Evolutionary conservation across 2,113 vertebrate genomes (phyloP).

Genomic region (Calyptomena viridis): DNA sequence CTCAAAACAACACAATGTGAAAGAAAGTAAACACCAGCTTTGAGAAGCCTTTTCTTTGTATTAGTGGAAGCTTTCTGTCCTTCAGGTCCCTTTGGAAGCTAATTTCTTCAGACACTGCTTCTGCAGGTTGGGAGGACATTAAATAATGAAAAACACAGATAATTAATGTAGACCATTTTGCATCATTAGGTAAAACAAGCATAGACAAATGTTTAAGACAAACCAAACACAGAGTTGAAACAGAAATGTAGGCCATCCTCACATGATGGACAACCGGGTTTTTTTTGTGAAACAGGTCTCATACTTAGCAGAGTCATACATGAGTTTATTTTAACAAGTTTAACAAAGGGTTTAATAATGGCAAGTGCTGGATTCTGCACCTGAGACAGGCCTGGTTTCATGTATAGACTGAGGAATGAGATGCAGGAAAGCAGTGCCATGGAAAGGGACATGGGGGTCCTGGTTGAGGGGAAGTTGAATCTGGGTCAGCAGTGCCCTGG

Average conservation of each 20-base stretch:
- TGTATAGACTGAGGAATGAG: accelerated
- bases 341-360: background rate
- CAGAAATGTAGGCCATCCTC: background rate
- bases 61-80: background rate
- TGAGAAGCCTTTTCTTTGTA: background rate
- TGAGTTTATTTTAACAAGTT: background rate
- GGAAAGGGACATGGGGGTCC: background rate
- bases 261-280: background rate
- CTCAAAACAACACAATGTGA: background rate
- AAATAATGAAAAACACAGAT: background rate
- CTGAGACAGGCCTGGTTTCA: background rate
- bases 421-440: background rate
- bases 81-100: background rate
- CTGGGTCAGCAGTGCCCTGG: background rate
- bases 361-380: background rate
- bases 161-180: background rate
- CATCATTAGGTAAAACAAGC: background rate
- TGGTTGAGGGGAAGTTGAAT: too few relatives aligned
- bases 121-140: background rate
- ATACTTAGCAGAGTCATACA: background rate
- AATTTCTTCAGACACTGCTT: background rate
- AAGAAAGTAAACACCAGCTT: background rate
- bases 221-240: background rate
- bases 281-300: background rate
- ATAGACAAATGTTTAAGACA: background rate